phyloP scores from a whole-genome alignment of 2,113 vertebrate species.

The Sigmodon hispidus region DNA sequence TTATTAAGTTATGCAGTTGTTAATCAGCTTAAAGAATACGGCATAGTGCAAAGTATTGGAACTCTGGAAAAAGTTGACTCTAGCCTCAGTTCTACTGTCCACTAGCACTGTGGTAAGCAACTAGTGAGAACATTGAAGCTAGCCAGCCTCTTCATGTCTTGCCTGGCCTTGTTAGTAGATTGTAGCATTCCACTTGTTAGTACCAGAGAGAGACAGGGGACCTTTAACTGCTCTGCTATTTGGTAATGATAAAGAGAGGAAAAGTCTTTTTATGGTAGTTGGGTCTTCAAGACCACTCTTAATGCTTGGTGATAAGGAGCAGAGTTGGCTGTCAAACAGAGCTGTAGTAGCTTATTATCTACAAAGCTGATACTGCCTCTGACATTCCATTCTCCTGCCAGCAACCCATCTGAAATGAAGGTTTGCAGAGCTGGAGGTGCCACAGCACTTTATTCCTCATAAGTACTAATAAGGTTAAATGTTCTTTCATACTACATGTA shows the following conservation, averaged over 20 bases:
- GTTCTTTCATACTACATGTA: conserved; percentile 56
- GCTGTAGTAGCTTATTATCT: conserved; percentile 77
- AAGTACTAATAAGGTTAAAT: conserved; percentile 77
- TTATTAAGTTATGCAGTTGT: background rate
- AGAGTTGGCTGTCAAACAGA: conserved; percentile 77
- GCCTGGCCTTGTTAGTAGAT: conserved; percentile 86
- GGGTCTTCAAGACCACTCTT: conserved; percentile 79
- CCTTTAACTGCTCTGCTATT: conserved; percentile 67
- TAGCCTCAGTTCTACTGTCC: background rate
- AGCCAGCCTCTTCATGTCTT: conserved; percentile 81
- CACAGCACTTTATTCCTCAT: conserved; percentile 77
- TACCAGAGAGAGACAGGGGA: conserved; percentile 67
- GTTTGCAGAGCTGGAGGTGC: conserved; percentile 81
- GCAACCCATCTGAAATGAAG: conserved; percentile 82
- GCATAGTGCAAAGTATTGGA: background rate
- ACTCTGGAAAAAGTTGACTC: background rate
- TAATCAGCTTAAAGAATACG: background rate
- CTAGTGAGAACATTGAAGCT: conserved; percentile 81
- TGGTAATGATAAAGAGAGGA: conserved; percentile 81
- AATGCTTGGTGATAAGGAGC: conserved; percentile 83
- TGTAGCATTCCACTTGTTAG: conserved; percentile 86
- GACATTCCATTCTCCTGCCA: conserved; percentile 80
- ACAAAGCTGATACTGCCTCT: conserved; percentile 73
- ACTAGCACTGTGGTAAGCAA: conserved; percentile 15
- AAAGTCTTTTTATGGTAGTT: conserved; percentile 85